phyloP scores from a whole-genome alignment of 2,113 vertebrate species.

The Hirundichthys speculiger region DNA sequence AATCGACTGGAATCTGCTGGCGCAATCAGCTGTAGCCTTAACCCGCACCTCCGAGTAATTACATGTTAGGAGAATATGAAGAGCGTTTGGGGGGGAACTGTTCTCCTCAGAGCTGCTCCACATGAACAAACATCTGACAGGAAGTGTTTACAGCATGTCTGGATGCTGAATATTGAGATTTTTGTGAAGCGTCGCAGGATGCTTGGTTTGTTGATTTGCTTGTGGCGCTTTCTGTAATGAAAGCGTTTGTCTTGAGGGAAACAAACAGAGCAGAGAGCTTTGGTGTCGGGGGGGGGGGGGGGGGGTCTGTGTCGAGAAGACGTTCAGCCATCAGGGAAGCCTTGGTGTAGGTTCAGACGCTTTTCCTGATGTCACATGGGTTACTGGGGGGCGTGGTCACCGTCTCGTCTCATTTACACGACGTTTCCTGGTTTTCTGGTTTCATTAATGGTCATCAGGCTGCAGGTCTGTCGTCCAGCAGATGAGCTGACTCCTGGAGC shows the following conservation, averaged over 20 bases:
- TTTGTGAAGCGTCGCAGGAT: slow-evolving; percentile 27
- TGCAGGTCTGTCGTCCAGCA: too few species aligned
- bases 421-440: too few species aligned
- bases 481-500: too few species aligned
- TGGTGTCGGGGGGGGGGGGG: too few species aligned
- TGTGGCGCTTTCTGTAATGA: slow-evolving; percentile 35
- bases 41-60: slow-evolving; percentile 65
- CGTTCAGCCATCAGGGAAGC: slow-evolving; percentile 5
- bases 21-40: slow-evolving; percentile 71
- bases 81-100: slow-evolving; percentile 22
- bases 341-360: neutral
- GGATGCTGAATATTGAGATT: slow-evolving; percentile 7
- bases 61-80: slow-evolving; percentile 48
- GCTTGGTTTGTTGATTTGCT: slow-evolving; percentile 47
- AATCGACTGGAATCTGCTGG: slow-evolving; percentile 72
- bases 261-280: slow-evolving; percentile 40
- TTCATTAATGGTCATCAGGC: too few species aligned
- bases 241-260: slow-evolving; percentile 34
- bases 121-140: slow-evolving; percentile 61
- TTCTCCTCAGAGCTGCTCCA: slow-evolving; percentile 41
- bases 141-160: slow-evolving; percentile 61
- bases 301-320: too few species aligned
- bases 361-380: neutral
- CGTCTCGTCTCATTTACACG: too few species aligned
- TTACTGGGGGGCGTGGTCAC: neutral